These are phyloP conservation scores for Ephestia elutella DNA, from an alignment of 1,140 invertebrate species.

Conservation along the genomic window DNA sequence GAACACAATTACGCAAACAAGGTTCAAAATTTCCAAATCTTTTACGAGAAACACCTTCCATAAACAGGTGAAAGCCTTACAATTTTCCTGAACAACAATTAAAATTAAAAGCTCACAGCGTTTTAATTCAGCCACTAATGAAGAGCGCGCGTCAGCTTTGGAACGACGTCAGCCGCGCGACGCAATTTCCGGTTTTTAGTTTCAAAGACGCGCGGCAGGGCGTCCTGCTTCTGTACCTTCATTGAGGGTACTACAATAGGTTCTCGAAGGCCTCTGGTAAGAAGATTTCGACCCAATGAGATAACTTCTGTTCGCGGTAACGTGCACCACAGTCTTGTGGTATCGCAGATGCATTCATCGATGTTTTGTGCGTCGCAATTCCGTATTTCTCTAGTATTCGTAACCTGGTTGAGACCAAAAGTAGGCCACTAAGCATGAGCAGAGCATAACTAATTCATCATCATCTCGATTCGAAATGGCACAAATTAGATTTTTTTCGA, in stretches of 20 bases:
- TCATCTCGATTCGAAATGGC: too few relatives aligned
- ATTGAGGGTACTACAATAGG: conserved; percentile 13
- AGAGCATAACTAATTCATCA: too few relatives aligned
- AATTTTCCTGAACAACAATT: not conserved
- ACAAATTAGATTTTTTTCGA: too few relatives aligned
- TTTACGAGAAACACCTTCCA: not conserved
- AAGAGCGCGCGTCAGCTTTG: conserved; percentile 48
- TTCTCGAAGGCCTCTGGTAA: conserved; percentile 18
- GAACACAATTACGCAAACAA: too few relatives aligned
- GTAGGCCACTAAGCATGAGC: too few relatives aligned
- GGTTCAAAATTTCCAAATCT: too few relatives aligned
- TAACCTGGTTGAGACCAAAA: too few relatives aligned
- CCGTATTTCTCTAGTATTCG: too few relatives aligned
- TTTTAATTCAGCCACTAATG: conserved; percentile 53
- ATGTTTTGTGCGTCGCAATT: too few relatives aligned
- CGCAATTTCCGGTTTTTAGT: conserved; percentile 71
- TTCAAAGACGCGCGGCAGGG: conserved; percentile 48
- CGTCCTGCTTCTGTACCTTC: conserved; percentile 37
- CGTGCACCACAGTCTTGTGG: too few relatives aligned
- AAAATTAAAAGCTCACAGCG: conserved; percentile 8
- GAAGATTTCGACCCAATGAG: not conserved
- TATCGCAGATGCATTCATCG: too few relatives aligned
- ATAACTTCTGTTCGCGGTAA: too few relatives aligned
- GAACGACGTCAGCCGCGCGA: conserved; percentile 39
- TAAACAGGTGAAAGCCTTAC: not conserved